Conservation (phyloP, 2,888 invertebrate genomes). For the Eledone cirrhosa region DNA sequence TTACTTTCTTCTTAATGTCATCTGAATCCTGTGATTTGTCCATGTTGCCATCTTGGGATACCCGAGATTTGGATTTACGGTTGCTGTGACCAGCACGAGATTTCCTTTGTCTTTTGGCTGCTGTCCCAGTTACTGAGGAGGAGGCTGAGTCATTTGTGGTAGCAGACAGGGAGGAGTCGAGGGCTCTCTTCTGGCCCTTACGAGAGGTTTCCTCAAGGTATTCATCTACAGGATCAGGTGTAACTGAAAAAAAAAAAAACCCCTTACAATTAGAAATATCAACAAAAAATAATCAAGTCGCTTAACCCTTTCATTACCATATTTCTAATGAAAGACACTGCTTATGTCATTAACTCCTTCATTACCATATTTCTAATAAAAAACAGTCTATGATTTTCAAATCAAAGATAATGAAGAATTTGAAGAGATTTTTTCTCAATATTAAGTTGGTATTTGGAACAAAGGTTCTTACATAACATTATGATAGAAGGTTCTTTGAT, state of each 20-base stretch:
- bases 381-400: too few species aligned
- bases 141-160: conserved; percentile 7
- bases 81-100: background rate
- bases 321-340: too few species aligned
- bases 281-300: too few species aligned
- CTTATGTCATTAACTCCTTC: too few species aligned
- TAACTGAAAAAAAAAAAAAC: conserved; percentile 15
- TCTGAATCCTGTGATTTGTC: conserved; percentile 15
- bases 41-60: background rate
- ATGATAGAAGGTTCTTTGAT: too few species aligned
- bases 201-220: conserved; percentile 26
- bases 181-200: background rate
- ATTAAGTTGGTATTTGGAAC: too few species aligned
- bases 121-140: background rate
- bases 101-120: conserved; percentile 4
- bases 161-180: background rate
- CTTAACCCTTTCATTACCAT: too few species aligned
- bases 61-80: conserved; percentile 1
- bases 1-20: conserved; percentile 29
- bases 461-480: too few species aligned
- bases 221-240: conserved; percentile 28
- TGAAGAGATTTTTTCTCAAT: too few species aligned
- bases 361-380: too few species aligned
- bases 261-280: too few species aligned
- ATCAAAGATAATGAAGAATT: too few species aligned